phyloP scores from a whole-genome alignment of 2,888 invertebrate species.

The Limnephilus lunatus region DNA sequence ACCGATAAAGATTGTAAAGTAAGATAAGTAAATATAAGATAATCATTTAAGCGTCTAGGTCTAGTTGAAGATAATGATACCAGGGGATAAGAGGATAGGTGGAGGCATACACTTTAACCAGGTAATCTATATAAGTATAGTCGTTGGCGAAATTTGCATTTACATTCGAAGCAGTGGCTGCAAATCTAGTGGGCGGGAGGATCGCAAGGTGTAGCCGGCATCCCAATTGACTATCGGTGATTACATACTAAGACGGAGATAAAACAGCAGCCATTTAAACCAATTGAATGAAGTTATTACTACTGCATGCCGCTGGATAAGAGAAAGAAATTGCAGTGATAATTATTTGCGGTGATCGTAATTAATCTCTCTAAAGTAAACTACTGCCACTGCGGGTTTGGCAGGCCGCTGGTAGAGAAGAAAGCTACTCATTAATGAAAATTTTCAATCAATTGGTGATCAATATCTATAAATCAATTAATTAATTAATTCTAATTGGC shows the following conservation, averaged over 20 bases:
- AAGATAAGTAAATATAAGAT: background rate
- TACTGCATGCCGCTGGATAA: background rate
- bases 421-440: background rate
- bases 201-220: background rate
- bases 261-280: constrained; percentile 30
- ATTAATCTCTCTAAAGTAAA: background rate
- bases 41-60: background rate
- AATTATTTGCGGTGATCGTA: constrained; percentile 6
- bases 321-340: constrained; percentile 2
- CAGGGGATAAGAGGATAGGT: background rate
- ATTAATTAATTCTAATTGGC: background rate
- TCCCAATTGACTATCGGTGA: constrained; percentile 25
- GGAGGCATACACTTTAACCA: constrained; percentile 30
- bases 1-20: background rate
- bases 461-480: background rate
- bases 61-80: background rate
- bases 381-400: background rate
- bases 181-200: constrained; percentile 33
- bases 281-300: constrained; percentile 43
- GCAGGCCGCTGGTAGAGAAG: background rate
- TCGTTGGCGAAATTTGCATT: constrained; percentile 51
- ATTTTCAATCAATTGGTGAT: background rate
- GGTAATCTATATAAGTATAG: constrained; percentile 12
- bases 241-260: constrained; percentile 26
- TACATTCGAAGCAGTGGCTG: constrained; percentile 13